Evolutionary conservation across 2,113 vertebrate species (phyloP), one percentile per base, ranked within the genome.

Genomic region (Spea multiplicata): DNA sequence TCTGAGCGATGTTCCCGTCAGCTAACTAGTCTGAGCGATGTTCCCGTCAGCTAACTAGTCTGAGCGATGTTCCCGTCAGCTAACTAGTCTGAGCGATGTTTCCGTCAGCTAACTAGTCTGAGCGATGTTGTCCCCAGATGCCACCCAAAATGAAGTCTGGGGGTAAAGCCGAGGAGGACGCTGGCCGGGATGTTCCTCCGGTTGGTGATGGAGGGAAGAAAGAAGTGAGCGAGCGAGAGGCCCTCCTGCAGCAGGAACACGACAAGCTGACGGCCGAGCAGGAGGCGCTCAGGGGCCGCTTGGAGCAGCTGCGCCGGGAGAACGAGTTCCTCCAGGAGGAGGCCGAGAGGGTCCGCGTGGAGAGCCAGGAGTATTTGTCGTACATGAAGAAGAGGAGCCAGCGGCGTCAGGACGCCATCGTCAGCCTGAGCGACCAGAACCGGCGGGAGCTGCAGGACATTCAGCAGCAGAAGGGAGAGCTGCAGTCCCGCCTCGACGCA

Each of bases 341-440:
- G 68, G 78, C 71, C 3, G 8, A 52, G 13, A 47, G 5, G 0
- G 74, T 87, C 3, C 80, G 82, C 10, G 80, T 74, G 44, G 84
- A 86, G 71, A 87, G 78, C 45, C 82, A 77, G 48, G 84, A 84
- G 8, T 87, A 89, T 47, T 49, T 84, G 66, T 68, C 76, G 6
- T 90, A 89, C 75, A 76, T 93, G 75, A 81, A 74, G 13, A 82
- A 88, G 52, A 76, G 78, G 48, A 86, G 81, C 0, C 84, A 90
- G 59, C 83, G 87, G 16, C 84, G 69, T 1, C 78, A 81, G 61
- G 84, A 47, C n/a, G 76, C 79, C 9, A 84, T 84, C 5, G 52
- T 82, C 53, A 83, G 71, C 8, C 76, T 90, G 9, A 85, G 79
- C 55, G 83, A 88, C 48, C 83, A 83, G 75, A 87, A 81, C 17